Evolutionary conservation across 2,888 invertebrate genomes (phyloP).

Genomic region (Drosophila meridiana): DNA sequence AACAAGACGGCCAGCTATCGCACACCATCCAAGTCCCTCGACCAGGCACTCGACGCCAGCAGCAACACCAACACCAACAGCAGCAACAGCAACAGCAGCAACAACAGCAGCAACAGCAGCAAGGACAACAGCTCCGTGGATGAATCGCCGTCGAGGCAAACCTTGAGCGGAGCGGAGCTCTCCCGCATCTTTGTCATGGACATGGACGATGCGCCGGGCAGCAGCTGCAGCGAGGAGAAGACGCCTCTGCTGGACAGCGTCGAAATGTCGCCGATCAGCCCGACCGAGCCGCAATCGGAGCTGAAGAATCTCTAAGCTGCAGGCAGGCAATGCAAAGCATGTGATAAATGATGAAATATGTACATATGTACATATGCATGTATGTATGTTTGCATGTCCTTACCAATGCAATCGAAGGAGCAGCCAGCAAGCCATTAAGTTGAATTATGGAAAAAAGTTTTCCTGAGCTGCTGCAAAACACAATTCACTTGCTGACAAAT

Average conservation of each 20-base stretch:
- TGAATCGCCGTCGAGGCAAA: constrained; percentile 81
- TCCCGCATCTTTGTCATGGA: constrained; percentile 82
- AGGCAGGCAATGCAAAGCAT: constrained; percentile 64
- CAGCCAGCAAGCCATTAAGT: constrained; percentile 56
- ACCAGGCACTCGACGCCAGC: constrained; percentile 79
- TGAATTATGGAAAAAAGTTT: constrained; percentile 7
- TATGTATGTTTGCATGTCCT: constrained; percentile 7
- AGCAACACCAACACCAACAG: constrained; percentile 15
- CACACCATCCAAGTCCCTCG: constrained; percentile 79
- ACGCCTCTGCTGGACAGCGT: constrained; percentile 85
- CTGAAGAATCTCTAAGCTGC: constrained; percentile 48
- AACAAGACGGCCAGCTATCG: constrained; percentile 55
- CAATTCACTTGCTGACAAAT: neutral
- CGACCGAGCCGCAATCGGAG: constrained; percentile 74
- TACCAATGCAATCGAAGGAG: constrained; percentile 30
- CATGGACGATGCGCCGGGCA: constrained; percentile 78
- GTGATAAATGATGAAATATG: constrained; percentile 66
- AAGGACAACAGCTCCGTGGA: constrained; percentile 82
- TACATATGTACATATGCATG: neutral
- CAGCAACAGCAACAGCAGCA: constrained; percentile 12
- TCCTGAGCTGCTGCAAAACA: neutral
- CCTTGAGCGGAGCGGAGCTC: constrained; percentile 79
- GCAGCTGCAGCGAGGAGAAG: constrained; percentile 84
- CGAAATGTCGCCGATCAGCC: constrained; percentile 85
- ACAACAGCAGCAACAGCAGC: constrained; percentile 59